Evolutionary conservation across 2,113 vertebrate species (phyloP).

Genomic region (Labrus mixtus): DNA sequence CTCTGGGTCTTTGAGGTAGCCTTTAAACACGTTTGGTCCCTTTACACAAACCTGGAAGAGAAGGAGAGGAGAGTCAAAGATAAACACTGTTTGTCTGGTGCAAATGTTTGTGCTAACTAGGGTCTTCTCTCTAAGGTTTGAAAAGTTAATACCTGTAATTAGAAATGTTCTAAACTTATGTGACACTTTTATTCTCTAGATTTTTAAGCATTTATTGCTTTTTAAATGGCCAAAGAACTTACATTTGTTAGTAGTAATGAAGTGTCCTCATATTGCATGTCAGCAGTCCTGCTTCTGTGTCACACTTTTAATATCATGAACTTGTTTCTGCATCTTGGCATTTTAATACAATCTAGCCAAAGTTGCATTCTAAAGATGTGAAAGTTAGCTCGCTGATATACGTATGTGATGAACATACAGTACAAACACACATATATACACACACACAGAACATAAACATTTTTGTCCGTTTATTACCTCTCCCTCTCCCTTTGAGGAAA

Average conservation of each 20-base stretch:
- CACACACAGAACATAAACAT: too few species aligned
- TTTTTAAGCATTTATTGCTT: too few species aligned
- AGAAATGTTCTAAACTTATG: too few species aligned
- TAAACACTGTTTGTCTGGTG: background rate
- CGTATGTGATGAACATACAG: too few species aligned
- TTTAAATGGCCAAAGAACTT: too few species aligned
- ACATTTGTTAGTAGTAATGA: too few species aligned
- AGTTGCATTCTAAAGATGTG: background rate
- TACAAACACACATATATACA: too few species aligned
- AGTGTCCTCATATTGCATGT: too few species aligned
- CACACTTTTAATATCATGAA: too few species aligned
- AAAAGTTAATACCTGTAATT: background rate
- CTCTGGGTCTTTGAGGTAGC: slow-evolving; percentile 95
- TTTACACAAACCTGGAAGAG: slow-evolving; percentile 93
- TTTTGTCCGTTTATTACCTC: slow-evolving; percentile 84
- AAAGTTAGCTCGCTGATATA: background rate
- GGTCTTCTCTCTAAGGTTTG: background rate
- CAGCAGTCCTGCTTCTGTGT: too few species aligned
- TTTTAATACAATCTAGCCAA: background rate
- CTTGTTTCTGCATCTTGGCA: background rate
- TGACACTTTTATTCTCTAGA: background rate
- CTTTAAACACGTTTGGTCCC: slow-evolving; percentile 97
- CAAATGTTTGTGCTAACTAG: background rate
- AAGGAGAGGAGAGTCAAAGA: background rate
- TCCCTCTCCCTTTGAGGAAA: slow-evolving; percentile 93